phyloP scores from a whole-genome alignment of 1,140 invertebrate species.

The Plutomurus gul region DNA sequence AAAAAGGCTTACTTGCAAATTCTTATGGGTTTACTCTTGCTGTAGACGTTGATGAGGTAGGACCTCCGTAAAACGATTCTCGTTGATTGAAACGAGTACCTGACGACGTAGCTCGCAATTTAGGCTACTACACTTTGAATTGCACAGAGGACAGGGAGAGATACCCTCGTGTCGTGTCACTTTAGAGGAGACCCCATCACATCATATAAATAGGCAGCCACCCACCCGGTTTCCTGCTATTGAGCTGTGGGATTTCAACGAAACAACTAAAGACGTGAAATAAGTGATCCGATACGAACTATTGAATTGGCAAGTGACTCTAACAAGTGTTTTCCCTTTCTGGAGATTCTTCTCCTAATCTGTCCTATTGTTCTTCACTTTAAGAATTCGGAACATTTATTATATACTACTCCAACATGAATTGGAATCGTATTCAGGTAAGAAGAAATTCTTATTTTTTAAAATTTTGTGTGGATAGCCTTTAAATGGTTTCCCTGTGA shows the following conservation, averaged over 20 bases:
- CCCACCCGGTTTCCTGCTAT: constrained; percentile 11
- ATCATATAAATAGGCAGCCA: constrained; percentile 2
- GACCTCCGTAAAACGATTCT: neutral
- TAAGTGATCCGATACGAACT: neutral
- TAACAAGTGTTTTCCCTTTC: neutral
- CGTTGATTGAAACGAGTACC: too few species aligned
- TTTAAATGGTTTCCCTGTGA: too few species aligned
- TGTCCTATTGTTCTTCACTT: neutral
- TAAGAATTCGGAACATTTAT: neutral
- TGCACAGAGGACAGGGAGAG: neutral
- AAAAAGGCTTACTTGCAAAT: constrained; percentile 22
- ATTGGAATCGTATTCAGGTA: constrained; percentile 12
- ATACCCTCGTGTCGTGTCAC: neutral
- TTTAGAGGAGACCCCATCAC: too few species aligned
- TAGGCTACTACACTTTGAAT: neutral
- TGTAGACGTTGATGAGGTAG: constrained; percentile 4
- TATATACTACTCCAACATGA: neutral
- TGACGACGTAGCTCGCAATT: neutral
- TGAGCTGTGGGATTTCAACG: neutral
- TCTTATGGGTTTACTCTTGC: constrained; percentile 13
- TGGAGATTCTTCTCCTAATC: neutral
- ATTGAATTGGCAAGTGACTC: neutral
- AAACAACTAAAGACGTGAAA: constrained; percentile 1
- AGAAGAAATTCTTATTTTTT: neutral
- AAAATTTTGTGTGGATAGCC: too few species aligned